Evolutionary conservation across 2,797 vertebrate species (phyloP).

Genomic region (Coregonus suidteri): DNA sequence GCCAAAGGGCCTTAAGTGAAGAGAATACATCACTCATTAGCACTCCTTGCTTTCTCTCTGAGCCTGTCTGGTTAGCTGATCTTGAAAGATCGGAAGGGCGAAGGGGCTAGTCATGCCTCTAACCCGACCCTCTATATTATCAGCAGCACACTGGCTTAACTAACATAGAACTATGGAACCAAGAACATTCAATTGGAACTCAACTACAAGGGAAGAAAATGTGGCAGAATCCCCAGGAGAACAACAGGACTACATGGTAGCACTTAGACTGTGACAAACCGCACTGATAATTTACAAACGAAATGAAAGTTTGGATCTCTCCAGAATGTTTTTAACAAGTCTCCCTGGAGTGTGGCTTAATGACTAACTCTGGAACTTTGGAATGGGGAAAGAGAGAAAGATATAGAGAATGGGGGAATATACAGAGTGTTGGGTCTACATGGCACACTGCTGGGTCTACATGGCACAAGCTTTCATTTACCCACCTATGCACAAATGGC

Average conservation of each 20-base stretch:
- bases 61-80: background rate
- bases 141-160: constrained; percentile 34
- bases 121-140: constrained; percentile 18
- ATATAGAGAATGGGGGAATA: background rate
- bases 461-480: constrained; percentile 56
- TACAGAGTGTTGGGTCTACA: constrained; percentile 39
- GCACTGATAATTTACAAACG: constrained; percentile 65
- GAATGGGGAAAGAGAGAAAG: constrained; percentile 11
- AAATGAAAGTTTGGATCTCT: constrained; percentile 72
- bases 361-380: constrained; percentile 57
- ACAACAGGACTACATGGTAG: constrained; percentile 58
- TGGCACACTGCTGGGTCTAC: constrained; percentile 48
- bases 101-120: constrained; percentile 29
- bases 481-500: constrained; percentile 61
- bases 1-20: constrained; percentile 22
- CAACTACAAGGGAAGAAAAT: constrained; percentile 19
- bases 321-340: constrained; percentile 71
- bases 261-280: constrained; percentile 68
- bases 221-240: constrained; percentile 49
- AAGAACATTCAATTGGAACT: constrained; percentile 19
- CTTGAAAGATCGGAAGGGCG: constrained; percentile 10
- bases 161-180: constrained; percentile 15
- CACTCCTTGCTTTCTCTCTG: constrained; percentile 9
- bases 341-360: constrained; percentile 66
- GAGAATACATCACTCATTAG: constrained; percentile 32